phyloP scores from a whole-genome alignment of 2,797 vertebrate species.

The Aplochiton taeniatus region DNA sequence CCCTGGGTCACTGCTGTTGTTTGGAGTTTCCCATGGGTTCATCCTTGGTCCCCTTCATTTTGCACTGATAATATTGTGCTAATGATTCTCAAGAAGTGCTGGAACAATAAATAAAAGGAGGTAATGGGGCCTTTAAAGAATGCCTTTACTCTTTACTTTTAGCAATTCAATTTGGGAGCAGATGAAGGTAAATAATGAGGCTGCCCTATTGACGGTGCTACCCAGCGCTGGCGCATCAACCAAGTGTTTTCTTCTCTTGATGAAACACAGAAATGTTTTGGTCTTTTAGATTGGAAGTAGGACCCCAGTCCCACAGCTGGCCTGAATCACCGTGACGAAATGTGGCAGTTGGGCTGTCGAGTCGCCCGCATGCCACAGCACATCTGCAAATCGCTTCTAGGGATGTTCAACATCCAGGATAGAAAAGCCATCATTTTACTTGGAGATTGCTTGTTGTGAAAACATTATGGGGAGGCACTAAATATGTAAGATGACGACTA shows the following conservation, averaged over 20 bases:
- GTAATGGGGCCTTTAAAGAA: constrained; percentile 53
- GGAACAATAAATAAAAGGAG: constrained; percentile 61
- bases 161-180: constrained; percentile 42
- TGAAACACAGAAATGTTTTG: constrained; percentile 59
- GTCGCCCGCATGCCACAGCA: constrained; percentile 57
- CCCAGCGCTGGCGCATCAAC: constrained; percentile 9
- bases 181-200: constrained; percentile 41
- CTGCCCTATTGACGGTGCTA: constrained; percentile 31
- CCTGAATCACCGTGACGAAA: constrained; percentile 54
- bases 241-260: constrained; percentile 45
- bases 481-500: constrained; percentile 22
- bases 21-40: constrained; percentile 44
- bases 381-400: constrained; percentile 46
- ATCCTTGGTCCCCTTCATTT: constrained; percentile 45
- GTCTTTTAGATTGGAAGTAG: constrained; percentile 39
- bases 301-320: constrained; percentile 65
- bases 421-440: constrained; percentile 37
- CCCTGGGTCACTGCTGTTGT: constrained; percentile 36
- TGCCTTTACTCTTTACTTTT: constrained; percentile 20
- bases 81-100: constrained; percentile 47
- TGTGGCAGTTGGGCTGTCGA: constrained; percentile 37
- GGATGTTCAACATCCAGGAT: constrained; percentile 48
- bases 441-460: constrained; percentile 22
- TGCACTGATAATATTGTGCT: constrained; percentile 66
- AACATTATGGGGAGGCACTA: constrained; percentile 26